Evolutionary conservation across 2,113 vertebrate species (phyloP), one percentile per base, ranked within the genome.

Genomic region (Lathamus discolor): DNA sequence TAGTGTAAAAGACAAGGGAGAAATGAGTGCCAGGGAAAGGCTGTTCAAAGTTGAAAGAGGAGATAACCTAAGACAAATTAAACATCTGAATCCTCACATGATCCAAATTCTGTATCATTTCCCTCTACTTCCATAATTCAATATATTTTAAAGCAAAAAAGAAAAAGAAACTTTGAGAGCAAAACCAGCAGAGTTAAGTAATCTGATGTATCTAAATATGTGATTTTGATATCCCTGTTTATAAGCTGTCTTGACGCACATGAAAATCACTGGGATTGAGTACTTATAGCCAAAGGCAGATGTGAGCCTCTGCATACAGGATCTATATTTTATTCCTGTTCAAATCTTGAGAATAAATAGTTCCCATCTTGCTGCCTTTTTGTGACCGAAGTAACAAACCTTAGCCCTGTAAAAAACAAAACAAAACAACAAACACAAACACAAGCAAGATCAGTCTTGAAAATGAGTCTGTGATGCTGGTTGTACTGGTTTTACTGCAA

Each of bases 281-380:
- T 35, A 51, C 12, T 63, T 44, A 44, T 0, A 39, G 20, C 8
- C 27, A 82, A 68, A 70, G 29, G 33, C 17, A 61, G 13, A 63
- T 1, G 1, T 1, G 4, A 91, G 11, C 28, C 18, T 78, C 49
- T 55, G 13, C 27, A 63, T 25, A 23, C 2, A 23, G 1, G 4
- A 49, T 19, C 29, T 13, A 3, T 33, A 41, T 25, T 57, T 70
- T 89, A 11, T 76, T 52, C 48, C 57, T 11, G 15, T 51, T 72
- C 19, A 66, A 23, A 62, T 37, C 33, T 66, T 85, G 28, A 33
- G 31, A 77, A 83, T 31, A 37, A 46, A 13, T 17, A n/a, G 5
- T 54, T 88, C 86, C 59, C 23, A 31, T 33, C 10, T 62, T 52
- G 24, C 7, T 86, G 39, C 8, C 8, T 80, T 83, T 57, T 62